Base-by-base conservation (phyloP, 2,113 vertebrate genomes). In the Anser brachyrhynchus region DNA sequence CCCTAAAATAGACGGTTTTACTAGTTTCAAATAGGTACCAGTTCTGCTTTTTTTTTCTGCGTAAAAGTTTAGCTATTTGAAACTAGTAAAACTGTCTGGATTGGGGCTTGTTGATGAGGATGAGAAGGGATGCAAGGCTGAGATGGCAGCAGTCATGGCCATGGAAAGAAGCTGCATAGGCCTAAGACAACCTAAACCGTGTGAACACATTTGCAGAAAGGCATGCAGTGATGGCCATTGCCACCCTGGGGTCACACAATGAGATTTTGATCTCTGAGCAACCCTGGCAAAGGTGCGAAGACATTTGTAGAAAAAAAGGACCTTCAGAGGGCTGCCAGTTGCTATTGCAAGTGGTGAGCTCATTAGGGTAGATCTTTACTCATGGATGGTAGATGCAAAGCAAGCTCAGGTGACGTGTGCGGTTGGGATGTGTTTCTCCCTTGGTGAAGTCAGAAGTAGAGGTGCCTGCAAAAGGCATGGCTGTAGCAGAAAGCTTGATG, bases 381-480 rank as follows among this genome's bases (percentile, higher is more conserved):
- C 11, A 14, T 6, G 33, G 69, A 31, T 0, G 1, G 49, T 9
- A 31, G 41, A 49, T 65, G 37, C 55, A 41, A 62, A 74, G 51
- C 35, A 49, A 59, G 33, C 57, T 61, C 16, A 54, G 59, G 44
- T 10, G 10, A 39, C 10, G 26, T 0, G 0, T 13, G 11, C 4
- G 13, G 25, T 13, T n/a, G 18, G 25, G 59, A 17, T 22, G 22
- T 0, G 4, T 74, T 84, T 31, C 5, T 77, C 44, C 46, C 1
- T 0, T 35, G 26, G 4, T 22, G 22, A 91, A 15, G 29, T 29
- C 26, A 29, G 44, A 5, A n/a, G 23, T 31, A 85, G 71, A 67
- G 14, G 17, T 1, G 2, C 23, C 52, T 62, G 55, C 41, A 43
- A 46, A 87, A 84, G 29, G 1, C 39, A 57, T 3, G 31, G 44